Conservation (phyloP, 1,140 invertebrate species). For the Atopsyche davidsoni region DNA sequence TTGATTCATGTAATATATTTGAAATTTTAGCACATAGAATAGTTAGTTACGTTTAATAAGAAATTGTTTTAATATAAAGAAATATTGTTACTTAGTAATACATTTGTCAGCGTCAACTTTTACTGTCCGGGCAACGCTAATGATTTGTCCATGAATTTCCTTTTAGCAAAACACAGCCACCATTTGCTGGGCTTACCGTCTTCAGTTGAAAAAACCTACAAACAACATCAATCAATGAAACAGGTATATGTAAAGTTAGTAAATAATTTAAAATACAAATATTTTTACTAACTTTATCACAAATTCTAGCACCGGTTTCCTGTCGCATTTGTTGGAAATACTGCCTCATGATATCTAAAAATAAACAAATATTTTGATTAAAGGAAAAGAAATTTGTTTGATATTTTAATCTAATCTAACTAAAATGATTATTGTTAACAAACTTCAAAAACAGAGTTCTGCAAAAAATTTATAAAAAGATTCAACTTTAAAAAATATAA, state of each 20-base stretch:
- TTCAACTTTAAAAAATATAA: no score
- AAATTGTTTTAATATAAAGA: no score
- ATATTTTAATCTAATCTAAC: no score
- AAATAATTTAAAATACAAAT: background rate
- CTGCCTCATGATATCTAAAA: constrained; percentile 81
- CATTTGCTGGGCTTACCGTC: constrained; percentile 97
- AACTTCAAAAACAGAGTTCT: no score
- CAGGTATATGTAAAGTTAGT: background rate
- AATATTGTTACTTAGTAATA: no score
- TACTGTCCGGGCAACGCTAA: constrained; percentile 75
- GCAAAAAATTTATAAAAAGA: no score
- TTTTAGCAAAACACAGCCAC: constrained; percentile 99
- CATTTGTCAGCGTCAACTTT: no score
- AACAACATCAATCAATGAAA: constrained; percentile 5
- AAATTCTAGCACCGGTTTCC: constrained; percentile 85
- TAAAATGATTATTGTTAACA: no score
- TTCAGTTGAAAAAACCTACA: constrained; percentile 73
- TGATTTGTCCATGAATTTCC: constrained; percentile 99
- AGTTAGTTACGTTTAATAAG: no score
- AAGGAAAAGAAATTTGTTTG: no score
- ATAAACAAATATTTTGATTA: constrained; percentile 1
- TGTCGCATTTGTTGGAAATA: constrained; percentile 94
- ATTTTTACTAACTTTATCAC: constrained; percentile 63
- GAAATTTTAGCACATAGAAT: no score
- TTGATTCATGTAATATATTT: no score